A percentile compares a stretch with the other conserved stretches of the same genome.
These are phyloP conservation scores for Leptobrachium ailaonicum DNA, from an alignment of 2,113 vertebrate genomes.

Conservation along the genomic window DNA sequence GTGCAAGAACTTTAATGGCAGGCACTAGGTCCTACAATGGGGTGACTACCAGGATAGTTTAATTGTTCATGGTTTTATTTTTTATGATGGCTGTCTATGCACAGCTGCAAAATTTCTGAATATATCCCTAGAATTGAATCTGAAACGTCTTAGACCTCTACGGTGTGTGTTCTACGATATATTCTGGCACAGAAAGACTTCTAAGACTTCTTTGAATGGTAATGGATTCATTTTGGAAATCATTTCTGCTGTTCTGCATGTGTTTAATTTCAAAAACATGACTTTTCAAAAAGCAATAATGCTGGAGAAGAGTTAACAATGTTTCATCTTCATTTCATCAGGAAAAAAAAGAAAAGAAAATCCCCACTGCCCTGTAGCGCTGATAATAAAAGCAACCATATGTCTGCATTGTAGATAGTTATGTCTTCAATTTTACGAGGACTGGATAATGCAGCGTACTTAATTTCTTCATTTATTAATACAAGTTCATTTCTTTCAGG, in stretches of 20 bases:
- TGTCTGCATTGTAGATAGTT: constrained; percentile 29
- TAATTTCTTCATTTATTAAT: constrained; percentile 46
- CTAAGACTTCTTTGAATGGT: background rate
- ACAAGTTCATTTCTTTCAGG: constrained; percentile 36
- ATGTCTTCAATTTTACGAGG: constrained; percentile 36
- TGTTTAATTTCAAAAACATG: background rate
- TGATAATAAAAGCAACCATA: constrained; percentile 42
- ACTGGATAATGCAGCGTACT: constrained; percentile 22
- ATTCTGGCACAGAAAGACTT: background rate
- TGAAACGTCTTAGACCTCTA: no score
- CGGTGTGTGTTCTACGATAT: no score
- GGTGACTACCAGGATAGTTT: no score
- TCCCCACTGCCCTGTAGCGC: constrained; percentile 26
- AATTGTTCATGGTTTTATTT: no score
- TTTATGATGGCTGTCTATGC: no score
- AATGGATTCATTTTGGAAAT: no score
- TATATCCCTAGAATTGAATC: no score
- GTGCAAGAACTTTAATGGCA: no score
- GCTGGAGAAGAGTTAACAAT: constrained; percentile 14
- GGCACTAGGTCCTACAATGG: no score
- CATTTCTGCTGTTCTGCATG: background rate
- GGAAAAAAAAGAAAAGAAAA: constrained; percentile 3
- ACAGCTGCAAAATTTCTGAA: no score
- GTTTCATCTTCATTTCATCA: constrained; percentile 33
- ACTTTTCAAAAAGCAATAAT: background rate